phyloP scores from a whole-genome alignment of 2,888 invertebrate species.

The Pseudolycoriella hygida region DNA sequence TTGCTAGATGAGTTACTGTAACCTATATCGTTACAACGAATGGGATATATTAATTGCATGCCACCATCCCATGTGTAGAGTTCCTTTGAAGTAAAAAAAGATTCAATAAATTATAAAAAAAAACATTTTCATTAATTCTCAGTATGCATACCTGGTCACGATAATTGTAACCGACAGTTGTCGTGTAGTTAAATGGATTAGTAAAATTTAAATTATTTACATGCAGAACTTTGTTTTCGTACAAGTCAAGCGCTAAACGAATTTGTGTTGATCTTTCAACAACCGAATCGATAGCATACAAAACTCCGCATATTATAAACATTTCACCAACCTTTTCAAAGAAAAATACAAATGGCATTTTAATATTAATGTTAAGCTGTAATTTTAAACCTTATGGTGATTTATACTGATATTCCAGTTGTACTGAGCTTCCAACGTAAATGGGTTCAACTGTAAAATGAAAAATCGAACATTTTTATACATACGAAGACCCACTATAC shows the following conservation, averaged over 20 bases:
- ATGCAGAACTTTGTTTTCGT: constrained; percentile 54
- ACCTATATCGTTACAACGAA: constrained; percentile 60
- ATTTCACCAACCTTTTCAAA: constrained; percentile 66
- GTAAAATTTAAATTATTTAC: constrained; percentile 59
- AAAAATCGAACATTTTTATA: background rate
- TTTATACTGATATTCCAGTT: constrained; percentile 78
- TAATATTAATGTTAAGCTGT: too few relatives aligned
- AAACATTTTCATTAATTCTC: background rate
- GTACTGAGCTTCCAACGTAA: constrained; percentile 31
- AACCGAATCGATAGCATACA: constrained; percentile 83
- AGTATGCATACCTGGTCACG: constrained; percentile 40
- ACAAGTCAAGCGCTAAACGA: constrained; percentile 79
- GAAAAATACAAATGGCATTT: too few relatives aligned
- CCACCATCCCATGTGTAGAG: constrained; percentile 92
- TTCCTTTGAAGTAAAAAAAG: constrained; percentile 38
- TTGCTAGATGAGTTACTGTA: constrained; percentile 26
- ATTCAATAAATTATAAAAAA: background rate
- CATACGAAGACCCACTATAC: too few relatives aligned
- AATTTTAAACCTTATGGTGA: constrained; percentile 41
- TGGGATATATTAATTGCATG: constrained; percentile 79
- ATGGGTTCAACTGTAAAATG: constrained; percentile 1
- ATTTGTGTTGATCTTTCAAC: constrained; percentile 73
- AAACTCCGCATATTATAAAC: constrained; percentile 91
- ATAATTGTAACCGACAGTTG: constrained; percentile 79
- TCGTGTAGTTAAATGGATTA: constrained; percentile 84